Base-by-base conservation (phyloP, 2,888 invertebrate genomes). In the Dryobotodes eremita region DNA sequence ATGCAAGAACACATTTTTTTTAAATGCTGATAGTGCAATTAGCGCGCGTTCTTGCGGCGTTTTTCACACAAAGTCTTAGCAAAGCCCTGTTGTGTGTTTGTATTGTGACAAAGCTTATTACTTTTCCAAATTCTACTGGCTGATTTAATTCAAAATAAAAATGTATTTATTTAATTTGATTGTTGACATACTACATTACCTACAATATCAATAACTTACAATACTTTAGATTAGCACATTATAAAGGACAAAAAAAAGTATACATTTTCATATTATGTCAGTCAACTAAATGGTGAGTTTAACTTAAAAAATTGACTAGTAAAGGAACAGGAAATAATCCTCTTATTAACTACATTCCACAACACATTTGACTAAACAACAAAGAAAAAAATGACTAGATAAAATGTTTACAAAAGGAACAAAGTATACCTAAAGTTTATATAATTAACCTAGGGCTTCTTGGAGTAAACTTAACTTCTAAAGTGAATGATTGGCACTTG, bases 311-410 rank as follows among this genome's bases (percentile, higher is more conserved):
- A 79, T 83, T 80, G 79, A 80, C 88, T 86, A 88, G 82, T 53
- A 77, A 66, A 79, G 46, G 64, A 75, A 80, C 68, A 83, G 77
- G 78, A 82, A 79, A 87, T 68, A 83, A 71, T 82, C 62, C 70
- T 77, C 71, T 64, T 84, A 82, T 1, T 50, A 59, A 72, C 46
- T 75, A 83, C 11, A 62, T 75, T 74, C 11, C 65, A 75, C 36
- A 80, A 71, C 48, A 85, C 20, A 81, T 79, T 71, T 72, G 61
- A 83, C 69, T 81, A 85, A 80, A 75, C 20, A 76, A 73, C 80
- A 72, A 81, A 78, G 62, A 26, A 81, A 82, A 72, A 64, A 7
- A 77, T 83, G 89, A 89, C 88, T 88, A 89, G 89, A 88, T 68
- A 71, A 71, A 73, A 64, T 42, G 46, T 73, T 71, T 68, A 73